These are phyloP conservation scores for Xiphophorus couchianus DNA, from an alignment of 2,113 vertebrate genomes.

Conservation along the genomic window DNA sequence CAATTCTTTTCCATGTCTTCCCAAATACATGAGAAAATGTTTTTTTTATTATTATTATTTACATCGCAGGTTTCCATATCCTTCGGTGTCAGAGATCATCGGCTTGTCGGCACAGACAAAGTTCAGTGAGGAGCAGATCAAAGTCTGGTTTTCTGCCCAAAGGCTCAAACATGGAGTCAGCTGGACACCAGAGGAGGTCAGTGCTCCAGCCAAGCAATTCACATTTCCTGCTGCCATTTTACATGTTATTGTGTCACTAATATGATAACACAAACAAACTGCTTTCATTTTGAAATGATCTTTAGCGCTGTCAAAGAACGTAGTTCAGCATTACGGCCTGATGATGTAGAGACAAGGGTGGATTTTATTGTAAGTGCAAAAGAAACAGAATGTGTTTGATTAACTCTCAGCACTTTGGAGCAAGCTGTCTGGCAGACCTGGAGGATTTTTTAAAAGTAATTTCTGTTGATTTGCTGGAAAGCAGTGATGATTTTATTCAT, in stretches of 20 bases:
- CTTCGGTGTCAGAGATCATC: conserved; percentile 91
- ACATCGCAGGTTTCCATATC: conserved; percentile 87
- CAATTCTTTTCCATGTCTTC: too few relatives aligned
- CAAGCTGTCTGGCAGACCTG: neutral
- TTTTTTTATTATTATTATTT: neutral
- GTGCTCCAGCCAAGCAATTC: conserved; percentile 20
- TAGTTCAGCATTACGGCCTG: too few relatives aligned
- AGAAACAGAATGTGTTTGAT: neutral
- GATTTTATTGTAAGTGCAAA: neutral
- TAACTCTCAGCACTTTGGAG: neutral
- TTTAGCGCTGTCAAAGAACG: too few relatives aligned
- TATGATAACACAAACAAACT: neutral
- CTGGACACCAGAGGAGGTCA: conserved; percentile 94
- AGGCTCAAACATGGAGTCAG: conserved; percentile 96
- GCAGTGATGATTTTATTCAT: neutral
- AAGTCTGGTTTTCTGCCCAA: conserved; percentile 99
- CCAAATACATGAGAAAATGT: neutral
- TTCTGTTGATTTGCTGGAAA: neutral
- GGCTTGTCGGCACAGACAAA: conserved; percentile 93
- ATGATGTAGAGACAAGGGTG: neutral
- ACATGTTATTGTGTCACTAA: neutral
- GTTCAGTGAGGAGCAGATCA: conserved; percentile 96
- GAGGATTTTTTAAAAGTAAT: neutral
- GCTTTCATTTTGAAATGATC: neutral
- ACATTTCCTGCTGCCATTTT: neutral